Base-by-base conservation (phyloP, 2,113 vertebrate genomes). In the Petaurus breviceps region DNA sequence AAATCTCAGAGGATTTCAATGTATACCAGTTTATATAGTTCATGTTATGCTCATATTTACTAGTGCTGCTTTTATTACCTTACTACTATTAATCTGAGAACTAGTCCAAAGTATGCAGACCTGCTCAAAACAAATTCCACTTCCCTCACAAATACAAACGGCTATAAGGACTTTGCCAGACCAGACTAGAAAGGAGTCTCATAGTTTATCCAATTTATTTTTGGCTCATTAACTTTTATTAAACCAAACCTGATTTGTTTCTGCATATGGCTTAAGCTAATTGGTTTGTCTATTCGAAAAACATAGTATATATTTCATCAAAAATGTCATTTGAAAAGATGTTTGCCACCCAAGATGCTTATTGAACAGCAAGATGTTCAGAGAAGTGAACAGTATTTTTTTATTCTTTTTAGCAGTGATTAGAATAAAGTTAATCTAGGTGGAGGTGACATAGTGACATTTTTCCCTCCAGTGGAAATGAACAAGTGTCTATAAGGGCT, bases 391-490 rank as follows among this genome's bases (percentile, higher is more conserved):
- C 46, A 91, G 50, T 84, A 46, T 12, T 91, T 91, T 51, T 84
- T 91, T 93, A 10, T 94, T 14, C 11, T 91, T 96, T 95, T 90
- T 93, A 68, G n/a, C 94, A 90, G 90, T 92, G 31, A 89, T 46
- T 57, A 43, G 68, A 84, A 84, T 91, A 93, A 54, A 93, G 16
- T 91, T 49, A 84, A 84, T 84, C 68, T 43, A 6, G 22, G 25
- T 47, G 7, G 26, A 96, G 55, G 91, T 92, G 54, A 46, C 93
- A 12, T 51, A 96, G 91, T 94, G 43, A 0, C 95, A 37, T 95
- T 92, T 96, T 7, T 51, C 94, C 97, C 53, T 97, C 89, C 95
- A n/a, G 95, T 57, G 31, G 92, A 90, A 96, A 89, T 46, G 0
- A 89, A 53, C 24, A 95, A 91, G 90, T 90, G 54, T 96, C 93